phyloP scores from a whole-genome alignment of 1,140 invertebrate species.

The Harlomillsia oculata region DNA sequence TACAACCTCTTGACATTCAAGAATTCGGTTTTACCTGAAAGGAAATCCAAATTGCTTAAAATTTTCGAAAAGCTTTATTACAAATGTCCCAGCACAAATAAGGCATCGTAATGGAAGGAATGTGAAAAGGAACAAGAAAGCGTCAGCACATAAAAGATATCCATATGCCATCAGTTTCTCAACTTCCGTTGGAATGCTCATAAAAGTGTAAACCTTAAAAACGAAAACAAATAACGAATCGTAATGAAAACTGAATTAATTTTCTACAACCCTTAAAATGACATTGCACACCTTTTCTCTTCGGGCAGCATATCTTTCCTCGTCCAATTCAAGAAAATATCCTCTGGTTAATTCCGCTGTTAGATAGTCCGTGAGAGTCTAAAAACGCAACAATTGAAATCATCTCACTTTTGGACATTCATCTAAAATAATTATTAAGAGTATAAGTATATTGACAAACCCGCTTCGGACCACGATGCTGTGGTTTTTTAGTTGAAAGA shows the following conservation, averaged over 20 bases:
- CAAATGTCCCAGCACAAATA: slow-evolving; percentile 35
- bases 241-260: neutral
- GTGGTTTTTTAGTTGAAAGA: no score
- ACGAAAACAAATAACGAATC: neutral
- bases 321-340: slow-evolving; percentile 85
- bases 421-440: no score
- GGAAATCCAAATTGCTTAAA: slow-evolving; percentile 7
- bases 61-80: slow-evolving; percentile 10
- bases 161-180: slow-evolving; percentile 93
- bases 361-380: slow-evolving; percentile 51
- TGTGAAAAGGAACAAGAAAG: slow-evolving; percentile 94
- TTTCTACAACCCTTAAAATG: neutral
- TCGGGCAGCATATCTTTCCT: slow-evolving; percentile 82
- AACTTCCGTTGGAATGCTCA: slow-evolving; percentile 86
- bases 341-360: slow-evolving; percentile 79
- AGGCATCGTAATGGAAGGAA: slow-evolving; percentile 75
- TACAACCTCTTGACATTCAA: no score
- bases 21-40: no score
- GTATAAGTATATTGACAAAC: no score
- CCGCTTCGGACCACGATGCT: no score
- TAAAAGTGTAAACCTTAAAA: slow-evolving; percentile 75
- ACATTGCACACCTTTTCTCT: slow-evolving; percentile 58
- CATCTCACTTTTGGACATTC: neutral
- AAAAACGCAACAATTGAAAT: slow-evolving; percentile 5
- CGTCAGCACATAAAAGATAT: slow-evolving; percentile 89